Percentiles rank a stretch among this genome's conserved stretches.
Conservation (phyloP, 1,140 invertebrate species). For the Aphelinus certus region DNA sequence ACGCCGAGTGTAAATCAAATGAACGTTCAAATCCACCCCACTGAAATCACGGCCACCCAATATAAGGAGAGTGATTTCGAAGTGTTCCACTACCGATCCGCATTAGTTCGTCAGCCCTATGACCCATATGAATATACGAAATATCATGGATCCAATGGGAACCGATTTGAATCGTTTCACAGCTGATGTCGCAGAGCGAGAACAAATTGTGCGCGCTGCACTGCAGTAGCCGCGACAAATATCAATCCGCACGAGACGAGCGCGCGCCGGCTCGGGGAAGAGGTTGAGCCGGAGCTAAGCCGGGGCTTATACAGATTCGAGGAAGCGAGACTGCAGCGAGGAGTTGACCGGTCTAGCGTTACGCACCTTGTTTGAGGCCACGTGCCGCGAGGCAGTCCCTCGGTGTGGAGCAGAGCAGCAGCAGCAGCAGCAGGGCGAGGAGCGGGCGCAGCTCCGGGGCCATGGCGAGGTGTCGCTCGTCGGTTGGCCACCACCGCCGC, state of each 20-base stretch:
- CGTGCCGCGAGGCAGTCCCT: conserved; percentile 1
- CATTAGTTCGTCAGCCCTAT: no score
- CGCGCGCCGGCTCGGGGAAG: neutral
- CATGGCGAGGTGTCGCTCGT: neutral
- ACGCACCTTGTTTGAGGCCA: conserved; percentile 28
- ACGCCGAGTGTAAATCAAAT: no score
- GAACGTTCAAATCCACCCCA: no score
- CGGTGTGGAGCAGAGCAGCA: neutral
- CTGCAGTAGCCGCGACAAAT: neutral
- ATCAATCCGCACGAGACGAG: neutral
- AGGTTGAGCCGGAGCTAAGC: neutral
- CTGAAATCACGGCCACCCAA: no score
- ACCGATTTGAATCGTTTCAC: neutral
- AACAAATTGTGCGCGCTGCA: neutral
- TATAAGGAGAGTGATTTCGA: no score
- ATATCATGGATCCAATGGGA: no score
- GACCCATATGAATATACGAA: no score
- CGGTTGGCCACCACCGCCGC: conserved; percentile 5
- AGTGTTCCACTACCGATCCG: no score
- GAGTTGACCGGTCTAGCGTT: conserved; percentile 2
- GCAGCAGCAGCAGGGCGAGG: neutral
- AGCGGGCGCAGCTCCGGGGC: neutral
- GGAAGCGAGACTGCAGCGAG: neutral
- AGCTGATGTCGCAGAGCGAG: conserved; percentile 24
- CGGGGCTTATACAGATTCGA: neutral